A percentile compares a stretch with the other conserved stretches of the same genome.
Evolutionary conservation across 2,113 vertebrate species (phyloP).

Genomic region (Calidris pugnax): DNA sequence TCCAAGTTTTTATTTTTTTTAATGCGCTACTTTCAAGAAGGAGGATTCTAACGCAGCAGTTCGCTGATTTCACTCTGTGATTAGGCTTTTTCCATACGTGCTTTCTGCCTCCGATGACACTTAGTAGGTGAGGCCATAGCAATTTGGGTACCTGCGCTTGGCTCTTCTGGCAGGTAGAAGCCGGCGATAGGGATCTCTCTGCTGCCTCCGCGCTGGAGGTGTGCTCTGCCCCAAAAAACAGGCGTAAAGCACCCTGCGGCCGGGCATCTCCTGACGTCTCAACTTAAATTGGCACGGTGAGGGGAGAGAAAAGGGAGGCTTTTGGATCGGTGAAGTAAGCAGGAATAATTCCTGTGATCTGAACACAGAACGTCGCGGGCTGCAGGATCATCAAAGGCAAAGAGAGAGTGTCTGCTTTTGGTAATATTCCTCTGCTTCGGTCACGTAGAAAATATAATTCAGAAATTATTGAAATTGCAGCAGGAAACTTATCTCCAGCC

Average conservation of each 20-base stretch:
- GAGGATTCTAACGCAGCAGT: no score
- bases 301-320: no score
- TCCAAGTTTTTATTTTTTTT: background rate
- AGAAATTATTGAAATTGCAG: background rate
- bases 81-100: background rate
- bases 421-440: background rate
- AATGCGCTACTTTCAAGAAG: rapidly evolving
- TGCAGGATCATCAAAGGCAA: rapidly evolving
- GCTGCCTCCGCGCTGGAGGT: background rate
- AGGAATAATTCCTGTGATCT: background rate
- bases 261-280: rapidly evolving
- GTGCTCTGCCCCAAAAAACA: background rate
- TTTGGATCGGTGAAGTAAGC: background rate
- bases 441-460: background rate
- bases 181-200: rapidly evolving
- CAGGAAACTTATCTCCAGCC: background rate
- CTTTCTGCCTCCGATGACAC: rapidly evolving
- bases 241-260: rapidly evolving
- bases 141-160: rapidly evolving
- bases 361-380: rapidly evolving
- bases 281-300: no score
- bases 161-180: background rate
- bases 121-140: background rate
- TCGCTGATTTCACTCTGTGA: background rate
- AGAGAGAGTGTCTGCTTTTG: background rate